Percentiles rank a stretch among this genome's conserved stretches.
Evolutionary conservation across 2,113 vertebrate genomes (phyloP).

Genomic region (Silurus meridionalis): DNA sequence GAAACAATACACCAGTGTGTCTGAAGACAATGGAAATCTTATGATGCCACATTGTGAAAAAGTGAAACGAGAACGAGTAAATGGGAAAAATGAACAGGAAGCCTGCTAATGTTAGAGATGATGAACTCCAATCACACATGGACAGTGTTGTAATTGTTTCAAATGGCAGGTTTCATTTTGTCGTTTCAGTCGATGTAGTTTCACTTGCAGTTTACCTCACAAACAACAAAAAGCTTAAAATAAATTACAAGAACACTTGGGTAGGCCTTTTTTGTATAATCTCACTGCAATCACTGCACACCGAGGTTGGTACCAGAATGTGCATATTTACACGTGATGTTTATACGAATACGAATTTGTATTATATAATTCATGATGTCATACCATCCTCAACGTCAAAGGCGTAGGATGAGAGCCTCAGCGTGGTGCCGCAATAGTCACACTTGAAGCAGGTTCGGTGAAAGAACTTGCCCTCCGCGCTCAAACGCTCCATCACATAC

Average conservation of each 20-base stretch:
- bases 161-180: not conserved
- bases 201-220: not conserved
- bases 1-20: constrained; percentile 43
- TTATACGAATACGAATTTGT: not conserved
- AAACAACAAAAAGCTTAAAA: not conserved
- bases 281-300: not conserved
- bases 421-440: constrained; percentile 88
- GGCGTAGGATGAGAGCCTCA: constrained; percentile 90
- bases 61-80: not conserved
- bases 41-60: constrained; percentile 7
- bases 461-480: constrained; percentile 97
- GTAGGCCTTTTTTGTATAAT: not conserved
- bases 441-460: constrained; percentile 98
- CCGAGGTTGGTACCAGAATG: not conserved
- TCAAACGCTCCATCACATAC: constrained; percentile 97
- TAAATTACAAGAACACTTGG: not conserved
- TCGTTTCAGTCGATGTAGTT: not conserved
- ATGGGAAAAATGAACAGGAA: not conserved
- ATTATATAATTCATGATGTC: not conserved
- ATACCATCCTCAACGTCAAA: constrained; percentile 84
- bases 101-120: not conserved
- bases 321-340: not conserved
- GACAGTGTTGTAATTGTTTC: not conserved
- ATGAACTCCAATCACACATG: not conserved
- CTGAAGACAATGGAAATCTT: constrained; percentile 26